These are phyloP conservation scores for Rhagologus leucostigma DNA, from an alignment of 2,113 vertebrate genomes.

Conservation along the genomic window DNA sequence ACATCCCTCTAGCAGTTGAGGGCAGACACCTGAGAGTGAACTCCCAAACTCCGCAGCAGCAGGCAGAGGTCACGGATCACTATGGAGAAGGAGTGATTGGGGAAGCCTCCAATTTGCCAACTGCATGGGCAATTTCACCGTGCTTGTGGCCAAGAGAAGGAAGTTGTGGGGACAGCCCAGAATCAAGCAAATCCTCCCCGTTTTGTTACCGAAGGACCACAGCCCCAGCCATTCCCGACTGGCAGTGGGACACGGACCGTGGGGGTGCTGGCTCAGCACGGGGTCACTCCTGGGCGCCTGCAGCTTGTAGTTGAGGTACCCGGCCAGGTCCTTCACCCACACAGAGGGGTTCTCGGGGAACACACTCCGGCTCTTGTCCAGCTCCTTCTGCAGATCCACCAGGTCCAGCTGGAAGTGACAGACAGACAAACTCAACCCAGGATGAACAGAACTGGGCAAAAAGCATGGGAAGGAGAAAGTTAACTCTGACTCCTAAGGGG, in stretches of 20 bases:
- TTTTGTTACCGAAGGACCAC: rapidly evolving
- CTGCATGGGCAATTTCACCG: rapidly evolving
- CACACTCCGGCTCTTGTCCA: conserved; percentile 84
- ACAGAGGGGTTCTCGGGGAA: conserved; percentile 89
- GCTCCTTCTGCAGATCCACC: conserved; percentile 83
- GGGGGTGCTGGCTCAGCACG: conserved; percentile 84
- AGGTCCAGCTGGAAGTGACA: conserved; percentile 73
- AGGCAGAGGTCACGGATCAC: rapidly evolving
- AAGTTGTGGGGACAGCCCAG: not conserved
- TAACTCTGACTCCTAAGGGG: not conserved
- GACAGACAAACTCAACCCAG: not conserved
- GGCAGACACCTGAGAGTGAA: rapidly evolving
- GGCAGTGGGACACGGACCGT: conserved; percentile 74
- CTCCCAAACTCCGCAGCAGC: not conserved
- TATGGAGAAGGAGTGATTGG: rapidly evolving
- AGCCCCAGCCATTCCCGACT: rapidly evolving
- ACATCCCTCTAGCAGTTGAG: rapidly evolving
- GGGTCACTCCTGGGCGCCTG: conserved; percentile 81
- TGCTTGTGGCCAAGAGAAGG: rapidly evolving
- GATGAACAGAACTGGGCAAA: rapidly evolving
- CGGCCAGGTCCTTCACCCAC: conserved; percentile 95
- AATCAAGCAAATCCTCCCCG: rapidly evolving
- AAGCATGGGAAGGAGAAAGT: rapidly evolving
- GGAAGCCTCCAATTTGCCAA: rapidly evolving
- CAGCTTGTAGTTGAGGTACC: conserved; percentile 93